Percentiles rank a stretch among this genome's conserved stretches.
These are phyloP conservation scores for Cheumatopsyche charites DNA, from an alignment of 1,140 invertebrate species.

Conservation along the genomic window DNA sequence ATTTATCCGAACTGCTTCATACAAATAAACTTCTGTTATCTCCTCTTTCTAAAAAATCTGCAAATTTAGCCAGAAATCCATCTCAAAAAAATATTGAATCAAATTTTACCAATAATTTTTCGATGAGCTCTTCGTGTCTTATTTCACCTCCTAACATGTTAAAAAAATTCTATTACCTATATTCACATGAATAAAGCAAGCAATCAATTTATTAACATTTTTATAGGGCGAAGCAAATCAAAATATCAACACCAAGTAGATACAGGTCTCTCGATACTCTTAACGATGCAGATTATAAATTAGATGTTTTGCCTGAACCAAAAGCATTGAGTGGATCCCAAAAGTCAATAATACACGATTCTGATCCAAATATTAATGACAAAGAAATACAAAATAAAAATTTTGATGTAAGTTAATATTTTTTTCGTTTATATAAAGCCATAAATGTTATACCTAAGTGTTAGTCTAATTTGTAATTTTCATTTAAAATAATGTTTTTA, in stretches of 20 bases:
- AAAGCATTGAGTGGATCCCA: conserved; percentile 14
- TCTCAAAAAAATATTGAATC: neutral
- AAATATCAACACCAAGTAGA: conserved; percentile 54
- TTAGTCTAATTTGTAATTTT: neutral
- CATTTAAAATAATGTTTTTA: conserved; percentile 15
- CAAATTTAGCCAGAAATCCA: neutral
- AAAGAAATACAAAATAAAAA: no score
- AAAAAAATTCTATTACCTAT: neutral
- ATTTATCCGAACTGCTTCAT: conserved; percentile 27
- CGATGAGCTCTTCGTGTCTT: conserved; percentile 28
- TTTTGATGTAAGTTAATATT: neutral
- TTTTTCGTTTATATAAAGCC: neutral
- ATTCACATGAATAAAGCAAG: conserved; percentile 12
- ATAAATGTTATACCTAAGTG: neutral
- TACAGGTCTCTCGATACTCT: conserved; percentile 57
- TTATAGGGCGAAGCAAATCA: conserved; percentile 44
- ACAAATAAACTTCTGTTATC: neutral
- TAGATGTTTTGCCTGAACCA: conserved; percentile 28
- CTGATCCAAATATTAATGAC: neutral
- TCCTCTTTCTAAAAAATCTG: neutral
- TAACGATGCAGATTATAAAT: conserved; percentile 40
- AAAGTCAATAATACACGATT: conserved; percentile 7
- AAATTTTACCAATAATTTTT: conserved; percentile 17
- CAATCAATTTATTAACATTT: conserved; percentile 18
- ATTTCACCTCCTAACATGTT: conserved; percentile 13